Conservation (phyloP, 2,888 invertebrate species). For the Thyatira batis region DNA sequence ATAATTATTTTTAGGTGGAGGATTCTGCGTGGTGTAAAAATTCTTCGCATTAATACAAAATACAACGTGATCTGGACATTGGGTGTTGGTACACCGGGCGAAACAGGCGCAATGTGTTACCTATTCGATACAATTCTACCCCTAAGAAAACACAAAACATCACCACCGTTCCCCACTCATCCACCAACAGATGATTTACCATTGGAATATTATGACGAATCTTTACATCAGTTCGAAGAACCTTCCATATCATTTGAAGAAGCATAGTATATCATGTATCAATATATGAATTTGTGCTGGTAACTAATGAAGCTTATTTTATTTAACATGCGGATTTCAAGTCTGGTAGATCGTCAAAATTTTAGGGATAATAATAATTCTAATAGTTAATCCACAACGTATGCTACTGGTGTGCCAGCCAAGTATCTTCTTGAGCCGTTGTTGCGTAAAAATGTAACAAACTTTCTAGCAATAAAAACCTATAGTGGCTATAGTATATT, state of each 20-base stretch:
- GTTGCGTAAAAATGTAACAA: no score
- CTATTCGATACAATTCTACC: slow-evolving; percentile 91
- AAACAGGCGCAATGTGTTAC: slow-evolving; percentile 89
- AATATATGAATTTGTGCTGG: neutral
- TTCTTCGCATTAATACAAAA: slow-evolving; percentile 96
- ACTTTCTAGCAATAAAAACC: no score
- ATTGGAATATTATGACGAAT: slow-evolving; percentile 89
- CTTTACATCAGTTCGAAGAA: slow-evolving; percentile 88
- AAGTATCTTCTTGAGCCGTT: no score
- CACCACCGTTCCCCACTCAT: slow-evolving; percentile 92
- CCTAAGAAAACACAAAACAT: slow-evolving; percentile 77
- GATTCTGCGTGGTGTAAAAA: slow-evolving; percentile 85
- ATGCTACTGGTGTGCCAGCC: no score
- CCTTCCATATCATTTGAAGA: slow-evolving; percentile 86
- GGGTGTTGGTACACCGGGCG: slow-evolving; percentile 92
- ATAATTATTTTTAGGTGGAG: slow-evolving; percentile 78
- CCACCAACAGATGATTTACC: slow-evolving; percentile 83
- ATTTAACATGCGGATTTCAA: slow-evolving; percentile 19
- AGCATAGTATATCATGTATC: slow-evolving; percentile 29
- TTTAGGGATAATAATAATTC: no score
- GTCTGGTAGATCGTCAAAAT: no score
- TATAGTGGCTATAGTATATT: no score
- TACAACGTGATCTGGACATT: slow-evolving; percentile 95
- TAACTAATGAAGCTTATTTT: slow-evolving; percentile 5
- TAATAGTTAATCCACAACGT: no score